These are phyloP conservation scores for Notarius lentiginosus DNA, from an alignment of 2,113 vertebrate genomes.

Conservation along the genomic window DNA sequence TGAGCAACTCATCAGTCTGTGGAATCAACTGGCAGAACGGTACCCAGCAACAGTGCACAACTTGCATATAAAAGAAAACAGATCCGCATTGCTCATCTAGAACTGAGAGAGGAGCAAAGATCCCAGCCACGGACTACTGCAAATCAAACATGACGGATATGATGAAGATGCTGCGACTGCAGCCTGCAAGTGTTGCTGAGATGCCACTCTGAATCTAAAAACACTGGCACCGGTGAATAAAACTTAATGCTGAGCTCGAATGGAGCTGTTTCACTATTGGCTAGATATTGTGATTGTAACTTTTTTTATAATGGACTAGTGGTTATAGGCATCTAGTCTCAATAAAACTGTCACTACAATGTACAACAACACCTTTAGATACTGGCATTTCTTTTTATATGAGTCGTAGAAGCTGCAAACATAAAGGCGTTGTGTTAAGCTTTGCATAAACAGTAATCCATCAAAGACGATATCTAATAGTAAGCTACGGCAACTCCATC, in stretches of 20 bases:
- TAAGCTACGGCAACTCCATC: conserved; percentile 12
- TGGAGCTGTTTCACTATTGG: conserved; percentile 11
- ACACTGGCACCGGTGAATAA: conserved; percentile 4
- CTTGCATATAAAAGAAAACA: conserved; percentile 22
- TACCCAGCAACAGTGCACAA: not conserved
- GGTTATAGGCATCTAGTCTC: conserved; percentile 33
- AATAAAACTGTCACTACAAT: conserved; percentile 41
- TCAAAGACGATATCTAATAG: conserved; percentile 24
- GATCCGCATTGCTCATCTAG: not conserved
- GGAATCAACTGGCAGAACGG: conserved; percentile 11
- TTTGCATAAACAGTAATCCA: conserved; percentile 34
- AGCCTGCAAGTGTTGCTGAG: not conserved
- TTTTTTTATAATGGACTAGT: conserved; percentile 25
- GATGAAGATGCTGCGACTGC: conserved; percentile 31
- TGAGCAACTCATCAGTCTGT: conserved; percentile 21
- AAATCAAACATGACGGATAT: conserved; percentile 46
- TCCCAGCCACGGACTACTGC: not conserved
- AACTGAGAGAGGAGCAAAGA: conserved; percentile 16
- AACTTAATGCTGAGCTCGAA: conserved; percentile 28
- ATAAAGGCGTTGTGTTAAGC: conserved; percentile 24
- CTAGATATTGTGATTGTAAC: conserved; percentile 27
- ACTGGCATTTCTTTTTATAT: conserved; percentile 6
- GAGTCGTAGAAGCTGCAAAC: conserved; percentile 4
- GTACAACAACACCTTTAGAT: conserved; percentile 34
- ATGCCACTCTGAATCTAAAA: conserved; percentile 40